A percentile compares a stretch with the other conserved stretches of the same genome.
phyloP scores from a whole-genome alignment of 1,140 invertebrate genomes.

The Drosophila parvula region DNA sequence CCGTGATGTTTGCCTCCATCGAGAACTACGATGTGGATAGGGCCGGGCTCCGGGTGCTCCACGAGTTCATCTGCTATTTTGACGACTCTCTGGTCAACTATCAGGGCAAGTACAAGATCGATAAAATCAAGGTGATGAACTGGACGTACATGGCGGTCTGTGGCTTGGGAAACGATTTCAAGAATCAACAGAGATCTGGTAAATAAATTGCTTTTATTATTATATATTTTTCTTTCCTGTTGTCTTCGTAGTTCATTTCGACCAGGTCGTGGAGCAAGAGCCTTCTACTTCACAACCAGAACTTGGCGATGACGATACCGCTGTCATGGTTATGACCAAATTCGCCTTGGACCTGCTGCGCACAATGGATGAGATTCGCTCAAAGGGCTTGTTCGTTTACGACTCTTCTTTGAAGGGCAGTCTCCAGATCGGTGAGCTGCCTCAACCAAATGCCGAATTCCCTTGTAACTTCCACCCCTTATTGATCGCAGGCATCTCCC shows the following conservation, averaged over 20 bases:
- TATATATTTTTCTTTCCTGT: not conserved
- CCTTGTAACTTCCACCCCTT: too few species aligned
- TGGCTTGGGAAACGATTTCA: conserved; percentile 84
- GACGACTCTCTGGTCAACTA: conserved; percentile 85
- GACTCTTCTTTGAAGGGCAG: conserved; percentile 14
- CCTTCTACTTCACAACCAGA: not conserved
- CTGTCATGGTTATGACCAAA: conserved; percentile 33
- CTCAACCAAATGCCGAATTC: too few species aligned
- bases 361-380: conserved; percentile 34
- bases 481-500: conserved; percentile 86
- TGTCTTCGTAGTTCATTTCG: conserved; percentile 6
- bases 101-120: conserved; percentile 85
- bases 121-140: conserved; percentile 96
- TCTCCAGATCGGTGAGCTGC: conserved; percentile 41
- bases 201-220: not conserved
- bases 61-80: conserved; percentile 95
- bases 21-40: conserved; percentile 88
- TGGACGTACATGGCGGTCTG: conserved; percentile 98
- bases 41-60: conserved; percentile 90
- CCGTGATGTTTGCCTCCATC: conserved; percentile 95
- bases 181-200: conserved; percentile 3
- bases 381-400: too few species aligned
- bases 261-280: conserved; percentile 3
- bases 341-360: conserved; percentile 47
- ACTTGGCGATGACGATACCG: conserved; percentile 1